Evolutionary conservation across 1,140 invertebrate genomes (phyloP).

Genomic region (Ganaspis sp.): DNA sequence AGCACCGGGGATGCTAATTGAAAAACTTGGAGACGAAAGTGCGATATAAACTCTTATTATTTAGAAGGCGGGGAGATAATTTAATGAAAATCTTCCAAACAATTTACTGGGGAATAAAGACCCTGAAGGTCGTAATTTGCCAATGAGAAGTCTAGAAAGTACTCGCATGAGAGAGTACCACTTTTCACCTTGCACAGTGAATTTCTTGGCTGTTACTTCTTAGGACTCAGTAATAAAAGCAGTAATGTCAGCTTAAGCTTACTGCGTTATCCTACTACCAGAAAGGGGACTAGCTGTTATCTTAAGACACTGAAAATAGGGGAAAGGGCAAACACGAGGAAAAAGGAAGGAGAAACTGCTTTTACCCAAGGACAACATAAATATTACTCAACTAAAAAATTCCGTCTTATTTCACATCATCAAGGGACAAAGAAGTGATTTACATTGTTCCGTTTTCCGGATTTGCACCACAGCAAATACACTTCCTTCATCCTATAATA

Average conservation of each 20-base stretch:
- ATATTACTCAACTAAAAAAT: conserved; percentile 4
- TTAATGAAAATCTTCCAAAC: conserved; percentile 17
- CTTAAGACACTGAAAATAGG: conserved; percentile 8
- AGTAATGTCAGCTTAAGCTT: conserved; percentile 22
- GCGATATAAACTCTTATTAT: background rate
- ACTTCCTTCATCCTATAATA: background rate
- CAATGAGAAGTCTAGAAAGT: conserved; percentile 32
- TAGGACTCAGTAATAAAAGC: background rate
- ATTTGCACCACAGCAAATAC: conserved; percentile 33
- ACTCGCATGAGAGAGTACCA: conserved; percentile 6
- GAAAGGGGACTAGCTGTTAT: conserved; percentile 5
- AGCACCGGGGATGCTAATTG: background rate
- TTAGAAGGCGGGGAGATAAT: background rate
- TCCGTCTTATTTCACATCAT: background rate
- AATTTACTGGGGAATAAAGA: conserved; percentile 4
- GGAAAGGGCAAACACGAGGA: background rate
- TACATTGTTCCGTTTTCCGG: conserved; percentile 29
- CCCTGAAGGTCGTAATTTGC: conserved; percentile 25
- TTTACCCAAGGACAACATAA: background rate
- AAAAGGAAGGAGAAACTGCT: background rate
- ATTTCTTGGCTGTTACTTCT: conserved; percentile 10
- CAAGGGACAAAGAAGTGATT: conserved; percentile 33
- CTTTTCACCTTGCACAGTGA: conserved; percentile 4
- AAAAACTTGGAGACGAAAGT: background rate
- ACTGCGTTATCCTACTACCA: background rate